These are phyloP conservation scores for Athalia rosae DNA, from an alignment of 2,888 invertebrate species.

Conservation along the genomic window DNA sequence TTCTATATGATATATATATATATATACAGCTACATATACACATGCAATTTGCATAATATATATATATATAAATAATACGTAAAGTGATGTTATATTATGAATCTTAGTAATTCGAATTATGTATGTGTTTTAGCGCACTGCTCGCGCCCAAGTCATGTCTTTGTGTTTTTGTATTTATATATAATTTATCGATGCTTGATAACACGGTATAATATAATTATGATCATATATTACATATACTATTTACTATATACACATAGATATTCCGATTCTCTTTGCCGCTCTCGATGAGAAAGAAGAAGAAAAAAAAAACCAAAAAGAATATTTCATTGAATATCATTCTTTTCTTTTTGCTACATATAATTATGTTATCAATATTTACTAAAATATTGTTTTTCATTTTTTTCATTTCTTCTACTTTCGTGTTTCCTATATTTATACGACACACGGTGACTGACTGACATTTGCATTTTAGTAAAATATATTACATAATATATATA, in stretches of 20 bases:
- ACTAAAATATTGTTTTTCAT: not conserved
- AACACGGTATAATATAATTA: constrained; percentile 15
- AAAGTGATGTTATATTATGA: not conserved
- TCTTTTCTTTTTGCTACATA: not conserved
- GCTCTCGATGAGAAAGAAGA: not conserved
- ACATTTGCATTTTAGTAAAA: constrained; percentile 31
- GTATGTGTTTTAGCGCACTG: constrained; percentile 12
- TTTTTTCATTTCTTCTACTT: not conserved
- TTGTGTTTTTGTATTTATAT: constrained; percentile 41
- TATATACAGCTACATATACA: constrained; percentile 1
- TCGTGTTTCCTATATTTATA: constrained; percentile 16
- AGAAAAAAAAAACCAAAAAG: not conserved
- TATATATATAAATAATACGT: not conserved
- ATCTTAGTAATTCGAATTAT: not conserved
- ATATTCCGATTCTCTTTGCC: constrained; percentile 4
- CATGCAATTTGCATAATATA: not conserved
- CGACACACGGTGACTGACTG: constrained; percentile 35
- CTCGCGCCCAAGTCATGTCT: constrained; percentile 39
- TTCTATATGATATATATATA: not conserved
- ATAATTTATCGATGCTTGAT: constrained; percentile 42
- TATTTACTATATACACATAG: constrained; percentile 2
- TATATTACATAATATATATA: too few relatives aligned
- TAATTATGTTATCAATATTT: too few relatives aligned
- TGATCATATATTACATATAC: not conserved
- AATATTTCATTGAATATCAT: not conserved